Conservation (phyloP, 1,140 invertebrate species). For the Pseudomyrmex pallidus region DNA sequence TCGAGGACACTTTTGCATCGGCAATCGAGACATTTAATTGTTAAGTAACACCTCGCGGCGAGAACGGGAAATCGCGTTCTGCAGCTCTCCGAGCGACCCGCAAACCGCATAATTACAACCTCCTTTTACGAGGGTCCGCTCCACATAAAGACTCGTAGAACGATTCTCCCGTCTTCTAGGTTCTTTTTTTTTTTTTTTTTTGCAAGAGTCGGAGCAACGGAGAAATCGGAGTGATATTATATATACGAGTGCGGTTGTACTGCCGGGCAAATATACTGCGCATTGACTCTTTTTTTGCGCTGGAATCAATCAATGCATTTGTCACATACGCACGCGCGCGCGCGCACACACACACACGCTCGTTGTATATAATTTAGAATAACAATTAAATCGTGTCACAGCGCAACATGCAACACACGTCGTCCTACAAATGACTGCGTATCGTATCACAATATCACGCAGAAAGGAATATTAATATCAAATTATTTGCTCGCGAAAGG, state of each 20-base stretch:
- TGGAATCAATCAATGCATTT: neutral
- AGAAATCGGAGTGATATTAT: conserved; percentile 11
- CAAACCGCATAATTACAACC: conserved; percentile 32
- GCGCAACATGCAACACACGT: neutral
- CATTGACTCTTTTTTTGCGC: conserved; percentile 2
- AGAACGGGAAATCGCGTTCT: neutral
- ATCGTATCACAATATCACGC: no score
- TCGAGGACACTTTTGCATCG: neutral
- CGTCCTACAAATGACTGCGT: no score
- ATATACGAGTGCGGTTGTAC: neutral
- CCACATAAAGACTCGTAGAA: conserved; percentile 16
- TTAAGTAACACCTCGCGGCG: conserved; percentile 4
- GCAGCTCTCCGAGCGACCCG: conserved; percentile 20
- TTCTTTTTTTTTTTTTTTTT: conserved; percentile 32
- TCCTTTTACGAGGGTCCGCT: neutral
- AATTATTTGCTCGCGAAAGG: no score
- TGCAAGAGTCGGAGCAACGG: neutral
- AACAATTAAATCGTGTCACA: neutral
- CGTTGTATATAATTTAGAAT: neutral
- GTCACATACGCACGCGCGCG: no score
- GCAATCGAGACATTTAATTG: conserved; percentile 29
- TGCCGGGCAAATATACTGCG: neutral
- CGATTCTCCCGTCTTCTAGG: neutral
- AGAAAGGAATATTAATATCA: no score
- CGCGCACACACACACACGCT: no score